A percentile compares a stretch with the other conserved stretches of the same genome.
Conservation (phyloP, 2,113 vertebrate genomes). For the Onychostoma macrolepis region DNA sequence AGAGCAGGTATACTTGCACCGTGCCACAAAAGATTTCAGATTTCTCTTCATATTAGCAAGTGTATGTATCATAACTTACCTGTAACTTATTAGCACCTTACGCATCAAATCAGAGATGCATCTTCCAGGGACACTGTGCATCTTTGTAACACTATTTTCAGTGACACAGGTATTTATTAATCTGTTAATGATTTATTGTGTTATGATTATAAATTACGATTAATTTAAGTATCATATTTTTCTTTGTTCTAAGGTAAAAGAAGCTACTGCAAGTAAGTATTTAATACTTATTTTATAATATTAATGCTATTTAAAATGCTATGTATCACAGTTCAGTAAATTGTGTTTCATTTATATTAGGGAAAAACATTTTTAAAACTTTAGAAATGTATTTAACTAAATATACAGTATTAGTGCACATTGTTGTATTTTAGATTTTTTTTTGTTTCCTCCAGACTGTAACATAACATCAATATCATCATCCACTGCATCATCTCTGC, state of each 20-base stretch:
- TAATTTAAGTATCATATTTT: neutral
- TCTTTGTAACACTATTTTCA: constrained; percentile 61
- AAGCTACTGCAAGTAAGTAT: constrained; percentile 67
- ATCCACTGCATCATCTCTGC: constrained; percentile 67
- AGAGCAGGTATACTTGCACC: constrained; percentile 58
- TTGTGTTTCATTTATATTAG: neutral
- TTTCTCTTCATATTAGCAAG: constrained; percentile 43
- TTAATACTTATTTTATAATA: neutral
- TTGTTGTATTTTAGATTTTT: neutral
- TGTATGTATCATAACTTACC: constrained; percentile 43
- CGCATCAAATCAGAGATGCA: constrained; percentile 51
- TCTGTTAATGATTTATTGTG: neutral
- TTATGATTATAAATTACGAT: too few species aligned
- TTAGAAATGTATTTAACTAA: neutral
- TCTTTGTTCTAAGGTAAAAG: constrained; percentile 63
- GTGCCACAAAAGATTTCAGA: constrained; percentile 61
- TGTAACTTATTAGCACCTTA: constrained; percentile 44
- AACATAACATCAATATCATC: constrained; percentile 66
- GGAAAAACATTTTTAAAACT: neutral
- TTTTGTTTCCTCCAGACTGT: constrained; percentile 64
- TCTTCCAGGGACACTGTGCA: constrained; percentile 63
- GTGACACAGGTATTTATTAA: constrained; percentile 70
- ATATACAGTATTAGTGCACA: neutral
- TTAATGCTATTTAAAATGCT: neutral
- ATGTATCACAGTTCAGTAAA: neutral